Evolutionary conservation across 1,140 invertebrate genomes (phyloP).

Genomic region (Augochlora pura): DNA sequence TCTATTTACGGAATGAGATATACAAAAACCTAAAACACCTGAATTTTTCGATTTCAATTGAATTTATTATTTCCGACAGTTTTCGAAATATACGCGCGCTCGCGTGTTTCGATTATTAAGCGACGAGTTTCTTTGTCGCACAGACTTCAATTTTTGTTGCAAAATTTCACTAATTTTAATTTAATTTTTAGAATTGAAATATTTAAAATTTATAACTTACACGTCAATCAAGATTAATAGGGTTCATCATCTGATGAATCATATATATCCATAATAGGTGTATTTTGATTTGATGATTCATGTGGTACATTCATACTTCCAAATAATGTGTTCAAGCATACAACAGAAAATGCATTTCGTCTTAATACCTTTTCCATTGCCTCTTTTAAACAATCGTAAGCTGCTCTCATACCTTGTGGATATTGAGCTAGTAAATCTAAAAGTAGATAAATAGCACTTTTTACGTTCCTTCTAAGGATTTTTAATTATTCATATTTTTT

Average conservation of each 20-base stretch:
- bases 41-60: too few relatives aligned
- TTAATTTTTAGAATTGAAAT: too few relatives aligned
- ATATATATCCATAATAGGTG: not conserved
- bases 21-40: too few relatives aligned
- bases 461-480: not conserved
- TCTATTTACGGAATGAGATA: too few relatives aligned
- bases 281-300: not conserved
- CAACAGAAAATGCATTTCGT: constrained; percentile 85
- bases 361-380: constrained; percentile 83
- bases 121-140: too few relatives aligned
- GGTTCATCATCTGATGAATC: constrained; percentile 23
- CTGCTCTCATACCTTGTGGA: constrained; percentile 77
- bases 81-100: too few relatives aligned
- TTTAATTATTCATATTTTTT: not conserved
- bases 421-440: constrained; percentile 75
- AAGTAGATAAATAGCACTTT: constrained; percentile 34
- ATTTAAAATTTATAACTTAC: too few relatives aligned
- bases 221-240: not conserved
- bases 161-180: too few relatives aligned
- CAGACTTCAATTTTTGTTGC: too few relatives aligned
- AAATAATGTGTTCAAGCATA: constrained; percentile 79
- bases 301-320: not conserved
- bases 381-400: constrained; percentile 83
- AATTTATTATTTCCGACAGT: too few relatives aligned
- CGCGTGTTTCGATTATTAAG: too few relatives aligned